Evolutionary conservation across 2,113 vertebrate genomes (phyloP).

Genomic region (Hippocampus comes): DNA sequence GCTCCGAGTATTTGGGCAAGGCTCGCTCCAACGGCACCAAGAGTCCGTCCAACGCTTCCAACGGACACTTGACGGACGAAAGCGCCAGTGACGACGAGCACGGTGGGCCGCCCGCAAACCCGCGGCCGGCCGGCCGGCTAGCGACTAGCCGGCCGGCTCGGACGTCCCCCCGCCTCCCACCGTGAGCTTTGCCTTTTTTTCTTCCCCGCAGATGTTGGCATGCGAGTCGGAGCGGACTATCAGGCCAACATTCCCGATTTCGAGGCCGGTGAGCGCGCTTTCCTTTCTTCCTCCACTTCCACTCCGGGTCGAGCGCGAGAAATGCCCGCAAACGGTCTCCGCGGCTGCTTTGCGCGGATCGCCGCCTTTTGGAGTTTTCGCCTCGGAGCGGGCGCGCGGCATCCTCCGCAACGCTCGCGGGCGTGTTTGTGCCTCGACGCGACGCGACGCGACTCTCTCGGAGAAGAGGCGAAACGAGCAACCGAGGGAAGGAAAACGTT

Average conservation of each 20-base stretch:
- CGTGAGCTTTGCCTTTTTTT: not conserved
- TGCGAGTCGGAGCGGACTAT: conserved; percentile 93
- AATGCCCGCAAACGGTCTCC: too few relatives aligned
- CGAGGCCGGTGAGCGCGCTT: conserved; percentile 78
- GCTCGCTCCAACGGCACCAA: conserved; percentile 84
- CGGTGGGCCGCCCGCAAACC: conserved; percentile 82
- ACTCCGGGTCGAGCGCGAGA: too few relatives aligned
- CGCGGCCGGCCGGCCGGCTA: not conserved
- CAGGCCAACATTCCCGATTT: conserved; percentile 91
- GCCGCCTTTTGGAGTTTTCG: too few relatives aligned
- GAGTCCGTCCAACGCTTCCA: conserved; percentile 84
- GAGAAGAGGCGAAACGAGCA: too few relatives aligned
- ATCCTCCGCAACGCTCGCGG: too few relatives aligned
- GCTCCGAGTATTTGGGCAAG: conserved; percentile 84
- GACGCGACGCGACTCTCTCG: too few relatives aligned
- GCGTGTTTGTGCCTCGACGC: too few relatives aligned
- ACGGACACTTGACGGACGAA: conserved; percentile 88
- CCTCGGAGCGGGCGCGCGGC: too few relatives aligned
- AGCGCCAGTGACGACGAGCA: conserved; percentile 93
- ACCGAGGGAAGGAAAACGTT: too few relatives aligned
- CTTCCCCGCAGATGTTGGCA: conserved; percentile 87
- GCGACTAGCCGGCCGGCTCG: not conserved
- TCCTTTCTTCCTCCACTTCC: too few relatives aligned
- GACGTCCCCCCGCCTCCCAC: rapidly evolving
- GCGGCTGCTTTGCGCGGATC: too few relatives aligned